These are phyloP conservation scores for Manduca sexta DNA, from an alignment of 1,140 invertebrate species.

Conservation along the genomic window DNA sequence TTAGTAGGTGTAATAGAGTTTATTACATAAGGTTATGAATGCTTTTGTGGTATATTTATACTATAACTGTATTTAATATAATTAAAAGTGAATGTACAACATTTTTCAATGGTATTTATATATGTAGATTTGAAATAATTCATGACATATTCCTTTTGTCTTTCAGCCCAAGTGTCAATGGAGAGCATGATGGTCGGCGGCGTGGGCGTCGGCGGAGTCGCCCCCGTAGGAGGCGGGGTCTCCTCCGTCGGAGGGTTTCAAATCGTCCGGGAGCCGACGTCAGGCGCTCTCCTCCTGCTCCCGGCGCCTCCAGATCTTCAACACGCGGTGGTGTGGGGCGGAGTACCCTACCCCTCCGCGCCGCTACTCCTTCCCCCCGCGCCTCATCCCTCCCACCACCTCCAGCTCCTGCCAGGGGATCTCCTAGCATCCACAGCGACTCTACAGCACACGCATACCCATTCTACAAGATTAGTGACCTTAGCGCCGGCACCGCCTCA, in stretches of 20 bases:
- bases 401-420: slow-evolving; percentile 76
- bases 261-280: slow-evolving; percentile 86
- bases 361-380: slow-evolving; percentile 77
- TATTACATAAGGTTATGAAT: no score
- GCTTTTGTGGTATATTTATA: no score
- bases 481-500: slow-evolving; percentile 69
- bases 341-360: slow-evolving; percentile 76
- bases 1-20: no score
- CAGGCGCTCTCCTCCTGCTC: slow-evolving; percentile 85
- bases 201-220: slow-evolving; percentile 73
- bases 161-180: slow-evolving; percentile 77
- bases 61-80: no score
- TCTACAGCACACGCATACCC: slow-evolving; percentile 75
- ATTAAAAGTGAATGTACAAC: no score
- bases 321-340: slow-evolving; percentile 83
- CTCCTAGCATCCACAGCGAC: slow-evolving; percentile 65
- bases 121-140: no score
- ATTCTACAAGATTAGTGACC: slow-evolving; percentile 74
- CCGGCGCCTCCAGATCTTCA: slow-evolving; percentile 83
- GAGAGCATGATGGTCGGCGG: slow-evolving; percentile 77
- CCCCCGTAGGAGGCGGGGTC: slow-evolving; percentile 46
- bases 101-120: no score
- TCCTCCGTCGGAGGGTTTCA: slow-evolving; percentile 74
- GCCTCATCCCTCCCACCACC: slow-evolving; percentile 76
- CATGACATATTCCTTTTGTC: neutral